Evolutionary conservation across 2,888 invertebrate species (phyloP).

Genomic region (Eristalis arbustorum): DNA sequence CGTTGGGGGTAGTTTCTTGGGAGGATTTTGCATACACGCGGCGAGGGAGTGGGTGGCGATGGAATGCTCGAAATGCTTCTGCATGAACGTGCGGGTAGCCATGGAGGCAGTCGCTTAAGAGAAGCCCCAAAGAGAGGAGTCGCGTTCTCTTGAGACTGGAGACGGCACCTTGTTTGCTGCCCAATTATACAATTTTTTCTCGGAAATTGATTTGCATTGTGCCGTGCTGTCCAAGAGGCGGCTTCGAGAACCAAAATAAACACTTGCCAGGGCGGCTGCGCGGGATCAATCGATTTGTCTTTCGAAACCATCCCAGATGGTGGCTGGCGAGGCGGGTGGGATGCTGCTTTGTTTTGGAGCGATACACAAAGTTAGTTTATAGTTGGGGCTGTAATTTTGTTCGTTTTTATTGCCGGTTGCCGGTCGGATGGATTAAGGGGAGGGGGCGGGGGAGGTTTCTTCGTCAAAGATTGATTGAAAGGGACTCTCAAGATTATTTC

Average conservation of each 20-base stretch:
- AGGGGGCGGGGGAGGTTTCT: neutral
- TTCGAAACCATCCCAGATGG: neutral
- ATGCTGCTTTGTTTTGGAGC: neutral
- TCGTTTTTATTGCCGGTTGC: neutral
- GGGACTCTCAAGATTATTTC: neutral
- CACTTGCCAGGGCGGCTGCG: slow-evolving; percentile 21
- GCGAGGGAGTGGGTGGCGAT: slow-evolving; percentile 23
- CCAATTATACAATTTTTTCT: slow-evolving; percentile 4
- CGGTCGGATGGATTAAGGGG: no score
- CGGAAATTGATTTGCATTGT: slow-evolving; percentile 1
- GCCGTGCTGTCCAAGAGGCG: neutral
- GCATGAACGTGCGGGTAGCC: neutral
- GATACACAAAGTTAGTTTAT: neutral
- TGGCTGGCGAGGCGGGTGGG: neutral
- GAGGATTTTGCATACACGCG: slow-evolving; percentile 39
- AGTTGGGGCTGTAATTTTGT: neutral
- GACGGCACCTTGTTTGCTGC: neutral
- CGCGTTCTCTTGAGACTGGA: neutral
- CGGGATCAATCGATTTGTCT: slow-evolving; percentile 38
- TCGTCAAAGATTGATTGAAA: neutral
- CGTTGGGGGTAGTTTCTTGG: neutral
- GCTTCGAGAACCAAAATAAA: slow-evolving; percentile 13
- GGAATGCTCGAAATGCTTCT: slow-evolving; percentile 26
- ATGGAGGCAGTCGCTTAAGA: neutral
- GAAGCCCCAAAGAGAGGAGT: neutral